A percentile compares a stretch with the other conserved stretches of the same genome.
phyloP scores from a whole-genome alignment of 1,140 invertebrate genomes.

The Homarus americanus region DNA sequence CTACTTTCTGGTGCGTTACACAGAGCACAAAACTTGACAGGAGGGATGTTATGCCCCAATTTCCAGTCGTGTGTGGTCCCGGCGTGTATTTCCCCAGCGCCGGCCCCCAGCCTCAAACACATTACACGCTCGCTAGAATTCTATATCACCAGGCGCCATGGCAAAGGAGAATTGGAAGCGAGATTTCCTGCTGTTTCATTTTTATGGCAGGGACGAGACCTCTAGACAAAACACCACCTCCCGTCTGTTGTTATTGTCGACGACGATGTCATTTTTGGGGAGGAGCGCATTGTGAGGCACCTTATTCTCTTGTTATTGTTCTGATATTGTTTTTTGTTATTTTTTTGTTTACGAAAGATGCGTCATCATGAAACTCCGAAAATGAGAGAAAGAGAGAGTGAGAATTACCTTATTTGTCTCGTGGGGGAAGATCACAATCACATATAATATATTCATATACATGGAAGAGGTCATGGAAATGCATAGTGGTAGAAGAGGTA shows the following conservation, averaged over 20 bases:
- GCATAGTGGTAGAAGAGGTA: neutral
- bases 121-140: neutral
- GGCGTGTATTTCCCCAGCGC: neutral
- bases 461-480: neutral
- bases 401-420: neutral
- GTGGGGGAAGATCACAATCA: neutral
- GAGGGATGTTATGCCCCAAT: neutral
- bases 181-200: neutral
- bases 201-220: neutral
- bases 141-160: neutral
- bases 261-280: neutral
- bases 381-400: too few relatives aligned
- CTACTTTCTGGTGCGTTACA: neutral
- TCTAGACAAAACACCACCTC: neutral
- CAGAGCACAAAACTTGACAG: neutral
- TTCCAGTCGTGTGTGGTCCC: neutral
- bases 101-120: neutral
- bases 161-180: neutral
- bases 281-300: too few relatives aligned
- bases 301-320: too few relatives aligned
- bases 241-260: neutral
- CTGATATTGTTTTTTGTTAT: too few relatives aligned
- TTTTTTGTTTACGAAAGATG: too few relatives aligned
- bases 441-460: neutral
- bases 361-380: too few relatives aligned